Evolutionary conservation across 2,888 invertebrate genomes (phyloP), one percentile per base, ranked within the genome.

Genomic region (Aradus depressus): DNA sequence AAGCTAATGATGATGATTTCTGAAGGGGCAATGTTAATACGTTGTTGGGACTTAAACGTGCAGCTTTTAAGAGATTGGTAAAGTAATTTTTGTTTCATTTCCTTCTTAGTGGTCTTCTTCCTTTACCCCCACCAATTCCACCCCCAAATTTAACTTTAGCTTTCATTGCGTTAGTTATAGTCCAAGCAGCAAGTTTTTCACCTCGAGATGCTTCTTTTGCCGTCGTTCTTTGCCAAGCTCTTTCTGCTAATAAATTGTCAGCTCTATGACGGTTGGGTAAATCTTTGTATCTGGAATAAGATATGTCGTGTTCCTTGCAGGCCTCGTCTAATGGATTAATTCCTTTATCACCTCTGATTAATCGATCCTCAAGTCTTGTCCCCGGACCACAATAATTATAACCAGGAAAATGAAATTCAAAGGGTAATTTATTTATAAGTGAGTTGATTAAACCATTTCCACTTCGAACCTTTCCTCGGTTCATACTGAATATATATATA

Each of bases 241-340:
- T 38, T 14, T 41, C 26, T 21, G 25, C 47, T 34, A 56, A 45
- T 23, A 16, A 28, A 19, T 34, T 26, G 38, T 55, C 55, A 6
- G 50, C 55, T 31, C 39, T 45, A 23, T 56, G 51, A 19, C 54
- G 14, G 19, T 32, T 21, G 16, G 6, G 5, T 26, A 44, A 34
- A 28, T 55, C 53, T 56, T 54, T 56, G 38, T 35, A 8, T n/a
- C 49, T 12, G n/a, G 53, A 52, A 28, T 66, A 66, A 4, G 61
- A 60, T 34, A 65, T 64, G 56, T 66, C 65, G 58, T 64, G 65
- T 14, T 61, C 51, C 52, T 63, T 63, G 51, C 64, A 65, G 14
- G 63, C 63, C 16, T 44, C 50, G 57, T 66, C 66, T 23, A 66
- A 56, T 4, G 53, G 55, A 59, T 65, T 64, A 25, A 63, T 58